A percentile compares a stretch with the other conserved stretches of the same genome.
Conservation (phyloP, 2,888 invertebrate species). For the Philhelius pedissequus region DNA sequence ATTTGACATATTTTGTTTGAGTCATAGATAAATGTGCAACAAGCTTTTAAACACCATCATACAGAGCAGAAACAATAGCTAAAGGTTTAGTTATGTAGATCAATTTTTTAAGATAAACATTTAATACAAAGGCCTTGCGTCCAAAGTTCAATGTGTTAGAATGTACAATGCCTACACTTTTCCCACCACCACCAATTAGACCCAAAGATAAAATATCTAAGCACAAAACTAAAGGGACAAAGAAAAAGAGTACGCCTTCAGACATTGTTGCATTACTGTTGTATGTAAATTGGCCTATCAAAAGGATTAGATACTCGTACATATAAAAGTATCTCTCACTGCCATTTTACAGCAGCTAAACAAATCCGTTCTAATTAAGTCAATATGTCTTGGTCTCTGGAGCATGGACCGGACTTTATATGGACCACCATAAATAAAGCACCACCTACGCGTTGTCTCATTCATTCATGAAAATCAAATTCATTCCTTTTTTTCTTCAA, state of each 20-base stretch:
- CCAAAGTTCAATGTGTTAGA: constrained; percentile 12
- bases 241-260: constrained; percentile 29
- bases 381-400: constrained; percentile 13
- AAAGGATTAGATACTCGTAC: constrained; percentile 30
- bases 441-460: constrained; percentile 42
- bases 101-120: background rate
- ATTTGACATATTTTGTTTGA: constrained; percentile 40
- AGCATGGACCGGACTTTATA: background rate
- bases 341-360: constrained; percentile 30
- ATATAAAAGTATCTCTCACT: constrained; percentile 18
- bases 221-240: background rate
- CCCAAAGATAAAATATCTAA: constrained; percentile 2
- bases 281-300: constrained; percentile 38
- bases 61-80: background rate
- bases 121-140: background rate
- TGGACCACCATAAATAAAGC: constrained; percentile 18
- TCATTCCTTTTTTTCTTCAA: background rate
- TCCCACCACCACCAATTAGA: constrained; percentile 37
- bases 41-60: background rate
- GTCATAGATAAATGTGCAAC: background rate
- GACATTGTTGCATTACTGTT: constrained; percentile 31
- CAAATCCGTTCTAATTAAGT: constrained; percentile 62
- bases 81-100: background rate
- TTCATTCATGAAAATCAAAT: constrained; percentile 58
- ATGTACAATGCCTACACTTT: background rate